A percentile compares a stretch with the other conserved stretches of the same genome.
Evolutionary conservation across 2,113 vertebrate genomes (phyloP).

Genomic region (Siniperca knerii): DNA sequence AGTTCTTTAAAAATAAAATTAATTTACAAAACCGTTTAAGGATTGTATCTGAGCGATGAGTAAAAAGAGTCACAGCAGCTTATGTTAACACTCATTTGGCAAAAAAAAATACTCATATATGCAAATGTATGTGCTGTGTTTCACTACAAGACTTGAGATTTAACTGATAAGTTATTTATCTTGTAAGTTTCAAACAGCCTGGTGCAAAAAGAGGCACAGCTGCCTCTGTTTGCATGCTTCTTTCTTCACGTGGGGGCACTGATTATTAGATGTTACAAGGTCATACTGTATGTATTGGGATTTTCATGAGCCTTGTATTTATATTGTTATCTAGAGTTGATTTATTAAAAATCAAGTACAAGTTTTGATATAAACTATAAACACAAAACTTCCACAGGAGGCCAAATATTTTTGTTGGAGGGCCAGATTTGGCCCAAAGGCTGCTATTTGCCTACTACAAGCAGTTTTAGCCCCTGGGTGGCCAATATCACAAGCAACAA

Average conservation of each 20-base stretch:
- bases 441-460: background rate
- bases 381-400: background rate
- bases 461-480: background rate
- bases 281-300: background rate
- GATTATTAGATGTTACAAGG: background rate
- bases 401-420: background rate
- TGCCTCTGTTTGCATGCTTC: background rate
- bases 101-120: background rate
- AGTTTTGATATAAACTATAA: background rate
- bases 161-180: background rate
- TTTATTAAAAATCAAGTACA: background rate
- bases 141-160: background rate
- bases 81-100: background rate
- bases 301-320: background rate
- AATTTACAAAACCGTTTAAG: background rate
- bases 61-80: background rate
- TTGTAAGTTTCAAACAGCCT: background rate
- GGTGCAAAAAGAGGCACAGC: background rate
- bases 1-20: background rate
- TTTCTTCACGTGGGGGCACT: background rate
- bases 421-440: background rate
- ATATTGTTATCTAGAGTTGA: background rate
- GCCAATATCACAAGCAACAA: slow-evolving; percentile 6
- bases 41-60: background rate
- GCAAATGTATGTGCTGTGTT: background rate